phyloP scores from a whole-genome alignment of 1,140 invertebrate genomes.

The Papilio machaon region DNA sequence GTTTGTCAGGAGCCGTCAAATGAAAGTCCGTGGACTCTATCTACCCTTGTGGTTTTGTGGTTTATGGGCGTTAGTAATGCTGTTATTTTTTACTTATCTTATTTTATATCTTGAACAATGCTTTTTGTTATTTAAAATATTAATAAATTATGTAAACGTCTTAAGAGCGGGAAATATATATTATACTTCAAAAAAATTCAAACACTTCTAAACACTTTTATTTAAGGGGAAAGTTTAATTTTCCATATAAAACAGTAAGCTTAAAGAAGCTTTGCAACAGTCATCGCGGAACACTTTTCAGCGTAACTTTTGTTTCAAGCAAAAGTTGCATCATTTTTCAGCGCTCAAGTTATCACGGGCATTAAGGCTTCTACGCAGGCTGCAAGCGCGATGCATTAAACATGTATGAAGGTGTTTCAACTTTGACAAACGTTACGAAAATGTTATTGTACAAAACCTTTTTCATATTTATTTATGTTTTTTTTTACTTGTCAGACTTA shows the following conservation, averaged over 20 bases:
- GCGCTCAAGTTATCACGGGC: constrained; percentile 24
- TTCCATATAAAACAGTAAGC: constrained; percentile 11
- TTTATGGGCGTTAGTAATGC: no score
- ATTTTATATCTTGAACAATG: no score
- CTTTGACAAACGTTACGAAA: background rate
- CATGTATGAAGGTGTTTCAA: constrained; percentile 1
- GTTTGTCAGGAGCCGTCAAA: no score
- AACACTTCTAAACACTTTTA: background rate
- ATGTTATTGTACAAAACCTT: background rate
- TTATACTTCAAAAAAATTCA: background rate
- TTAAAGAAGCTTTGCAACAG: constrained; percentile 7
- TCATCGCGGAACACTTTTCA: constrained; percentile 22
- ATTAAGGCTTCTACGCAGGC: constrained; percentile 4
- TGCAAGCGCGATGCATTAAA: background rate
- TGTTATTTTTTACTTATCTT: no score
- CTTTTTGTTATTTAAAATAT: no score
- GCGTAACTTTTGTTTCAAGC: constrained; percentile 16
- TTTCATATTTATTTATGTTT: background rate
- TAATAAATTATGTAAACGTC: no score
- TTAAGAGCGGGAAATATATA: no score
- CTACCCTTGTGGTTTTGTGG: no score
- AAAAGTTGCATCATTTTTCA: constrained; percentile 28
- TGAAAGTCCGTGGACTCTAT: no score
- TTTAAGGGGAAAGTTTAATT: constrained; percentile 7
- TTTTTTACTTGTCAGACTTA: background rate